A percentile compares a stretch with the other conserved stretches of the same genome.
phyloP scores from a whole-genome alignment of 2,888 invertebrate species.

The Aleiodes testaceus region DNA sequence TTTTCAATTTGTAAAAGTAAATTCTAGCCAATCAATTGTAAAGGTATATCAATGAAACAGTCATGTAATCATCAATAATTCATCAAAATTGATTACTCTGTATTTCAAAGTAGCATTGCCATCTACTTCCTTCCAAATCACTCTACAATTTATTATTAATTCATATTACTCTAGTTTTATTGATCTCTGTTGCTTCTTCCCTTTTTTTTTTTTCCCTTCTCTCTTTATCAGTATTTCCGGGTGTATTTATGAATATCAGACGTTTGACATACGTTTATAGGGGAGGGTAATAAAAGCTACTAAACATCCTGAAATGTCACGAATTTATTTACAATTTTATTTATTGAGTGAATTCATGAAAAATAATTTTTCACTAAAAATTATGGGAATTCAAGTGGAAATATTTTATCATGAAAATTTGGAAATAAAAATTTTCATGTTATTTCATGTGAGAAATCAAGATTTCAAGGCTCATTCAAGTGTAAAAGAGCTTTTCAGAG shows the following conservation, averaged over 20 bases:
- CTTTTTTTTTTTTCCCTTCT: too few relatives aligned
- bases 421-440: too few relatives aligned
- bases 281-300: conserved; percentile 3
- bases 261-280: background rate
- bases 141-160: background rate
- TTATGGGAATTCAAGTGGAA: too few relatives aligned
- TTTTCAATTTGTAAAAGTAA: background rate
- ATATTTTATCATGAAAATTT: too few relatives aligned
- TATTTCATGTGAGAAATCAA: too few relatives aligned
- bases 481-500: too few relatives aligned
- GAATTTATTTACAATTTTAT: background rate
- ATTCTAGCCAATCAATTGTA: background rate
- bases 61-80: background rate
- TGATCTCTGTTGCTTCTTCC: background rate
- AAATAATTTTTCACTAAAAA: too few relatives aligned
- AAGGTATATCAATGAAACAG: background rate
- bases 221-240: background rate
- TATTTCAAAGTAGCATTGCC: background rate
- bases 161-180: background rate
- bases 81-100: background rate
- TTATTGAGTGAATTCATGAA: background rate
- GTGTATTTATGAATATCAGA: conserved; percentile 1
- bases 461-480: too few relatives aligned
- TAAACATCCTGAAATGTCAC: background rate
- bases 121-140: too few relatives aligned